These are phyloP conservation scores for Achroia grisella DNA, from an alignment of 1,140 invertebrate species.

Conservation along the genomic window DNA sequence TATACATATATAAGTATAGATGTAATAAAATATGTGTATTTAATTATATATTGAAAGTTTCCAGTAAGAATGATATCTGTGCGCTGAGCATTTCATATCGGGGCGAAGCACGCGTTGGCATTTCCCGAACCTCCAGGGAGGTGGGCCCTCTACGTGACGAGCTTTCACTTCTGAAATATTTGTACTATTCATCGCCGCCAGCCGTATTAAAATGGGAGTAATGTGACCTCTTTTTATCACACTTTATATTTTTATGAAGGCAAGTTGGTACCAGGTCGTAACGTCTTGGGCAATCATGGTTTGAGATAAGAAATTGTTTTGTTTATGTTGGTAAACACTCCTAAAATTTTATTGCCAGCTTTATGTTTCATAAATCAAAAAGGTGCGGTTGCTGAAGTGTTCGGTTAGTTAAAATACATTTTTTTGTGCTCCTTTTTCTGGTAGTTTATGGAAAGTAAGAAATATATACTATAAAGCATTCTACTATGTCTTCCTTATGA, in stretches of 20 bases:
- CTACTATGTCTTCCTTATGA: too few species aligned
- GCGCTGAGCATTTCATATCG: slow-evolving; percentile 48
- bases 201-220: slow-evolving; percentile 49
- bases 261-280: not conserved
- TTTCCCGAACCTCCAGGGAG: slow-evolving; percentile 46
- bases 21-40: too few species aligned
- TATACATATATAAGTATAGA: too few species aligned
- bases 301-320: slow-evolving; percentile 2
- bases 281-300: slow-evolving; percentile 1
- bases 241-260: slow-evolving; percentile 17
- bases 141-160: slow-evolving; percentile 43
- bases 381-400: too few species aligned
- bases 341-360: not conserved
- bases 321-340: not conserved
- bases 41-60: not conserved
- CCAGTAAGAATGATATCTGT: slow-evolving; percentile 8
- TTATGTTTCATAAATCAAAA: slow-evolving; percentile 1
- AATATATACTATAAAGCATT: too few species aligned
- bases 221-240: slow-evolving; percentile 37
- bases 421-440: too few species aligned
- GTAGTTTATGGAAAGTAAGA: too few species aligned
- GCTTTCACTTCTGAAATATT: slow-evolving; percentile 55
- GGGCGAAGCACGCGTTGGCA: slow-evolving; percentile 42
- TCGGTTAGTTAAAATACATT: too few species aligned
- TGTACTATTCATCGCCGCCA: slow-evolving; percentile 57